phyloP scores from a whole-genome alignment of 2,113 vertebrate species.

The Thunnus thynnus region DNA sequence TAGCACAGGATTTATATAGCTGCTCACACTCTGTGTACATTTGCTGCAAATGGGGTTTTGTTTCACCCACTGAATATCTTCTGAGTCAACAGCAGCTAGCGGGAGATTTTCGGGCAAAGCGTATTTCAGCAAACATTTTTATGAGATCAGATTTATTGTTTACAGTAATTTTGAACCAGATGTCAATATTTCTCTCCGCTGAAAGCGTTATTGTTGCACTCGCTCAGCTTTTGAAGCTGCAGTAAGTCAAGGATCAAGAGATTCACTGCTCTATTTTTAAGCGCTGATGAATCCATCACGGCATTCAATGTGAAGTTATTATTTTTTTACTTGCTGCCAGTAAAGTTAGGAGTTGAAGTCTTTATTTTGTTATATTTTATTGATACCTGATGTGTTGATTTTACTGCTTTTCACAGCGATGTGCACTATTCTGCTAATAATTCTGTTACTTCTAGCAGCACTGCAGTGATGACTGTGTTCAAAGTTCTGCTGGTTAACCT shows the following conservation, averaged over 20 bases:
- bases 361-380: background rate
- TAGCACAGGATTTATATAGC: conserved; percentile 51
- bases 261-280: conserved; percentile 15
- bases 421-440: too few species aligned
- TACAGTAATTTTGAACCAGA: conserved; percentile 5
- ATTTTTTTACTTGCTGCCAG: background rate
- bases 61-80: conserved; percentile 37
- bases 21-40: conserved; percentile 16
- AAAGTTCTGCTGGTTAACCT: background rate
- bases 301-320: background rate
- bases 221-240: conserved; percentile 17
- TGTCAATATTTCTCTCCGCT: conserved; percentile 2
- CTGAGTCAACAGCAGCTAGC: conserved; percentile 46
- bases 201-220: conserved; percentile 15
- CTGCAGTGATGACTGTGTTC: background rate
- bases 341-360: background rate
- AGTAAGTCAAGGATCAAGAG: conserved; percentile 32
- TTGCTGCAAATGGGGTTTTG: conserved; percentile 34
- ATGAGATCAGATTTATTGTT: conserved; percentile 24
- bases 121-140: conserved; percentile 40
- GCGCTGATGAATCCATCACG: background rate
- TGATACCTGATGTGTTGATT: background rate
- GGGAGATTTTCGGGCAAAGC: conserved; percentile 27
- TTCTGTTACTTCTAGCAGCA: too few species aligned
- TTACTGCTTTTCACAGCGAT: too few species aligned